These are phyloP conservation scores for Scomber colias DNA, from an alignment of 2,113 vertebrate species.

Conservation along the genomic window DNA sequence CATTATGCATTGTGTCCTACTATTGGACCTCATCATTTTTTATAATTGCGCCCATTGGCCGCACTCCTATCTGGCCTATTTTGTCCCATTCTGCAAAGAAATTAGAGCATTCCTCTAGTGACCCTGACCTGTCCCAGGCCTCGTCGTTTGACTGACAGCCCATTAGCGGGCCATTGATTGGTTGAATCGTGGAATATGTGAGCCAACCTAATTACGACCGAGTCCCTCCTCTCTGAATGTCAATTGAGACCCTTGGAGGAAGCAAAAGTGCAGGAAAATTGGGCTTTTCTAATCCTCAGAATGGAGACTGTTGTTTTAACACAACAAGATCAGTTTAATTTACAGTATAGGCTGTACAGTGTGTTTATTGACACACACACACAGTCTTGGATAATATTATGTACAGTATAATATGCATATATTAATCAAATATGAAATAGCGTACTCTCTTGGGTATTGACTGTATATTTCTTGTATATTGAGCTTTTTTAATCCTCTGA, in stretches of 20 bases:
- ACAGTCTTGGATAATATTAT: too few species aligned
- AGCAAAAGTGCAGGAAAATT: slow-evolving; percentile 57
- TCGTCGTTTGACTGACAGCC: slow-evolving; percentile 76
- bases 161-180: slow-evolving; percentile 81
- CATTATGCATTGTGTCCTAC: slow-evolving; percentile 61
- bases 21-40: slow-evolving; percentile 73
- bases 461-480: background rate
- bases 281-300: slow-evolving; percentile 48
- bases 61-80: slow-evolving; percentile 58
- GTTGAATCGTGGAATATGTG: slow-evolving; percentile 66
- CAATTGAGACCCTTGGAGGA: slow-evolving; percentile 64
- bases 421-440: too few species aligned
- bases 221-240: slow-evolving; percentile 73
- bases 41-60: slow-evolving; percentile 73
- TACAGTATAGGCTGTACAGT: slow-evolving; percentile 8
- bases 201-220: slow-evolving; percentile 71
- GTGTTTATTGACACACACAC: background rate
- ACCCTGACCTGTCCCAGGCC: slow-evolving; percentile 78
- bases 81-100: slow-evolving; percentile 67
- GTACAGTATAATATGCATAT: too few species aligned
- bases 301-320: slow-evolving; percentile 36
- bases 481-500: slow-evolving; percentile 48
- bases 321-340: slow-evolving; percentile 25
- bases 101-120: slow-evolving; percentile 71
- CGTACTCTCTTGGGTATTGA: too few species aligned